Conservation (phyloP, 2,888 invertebrate genomes). For the Hoplodrina blanda region DNA sequence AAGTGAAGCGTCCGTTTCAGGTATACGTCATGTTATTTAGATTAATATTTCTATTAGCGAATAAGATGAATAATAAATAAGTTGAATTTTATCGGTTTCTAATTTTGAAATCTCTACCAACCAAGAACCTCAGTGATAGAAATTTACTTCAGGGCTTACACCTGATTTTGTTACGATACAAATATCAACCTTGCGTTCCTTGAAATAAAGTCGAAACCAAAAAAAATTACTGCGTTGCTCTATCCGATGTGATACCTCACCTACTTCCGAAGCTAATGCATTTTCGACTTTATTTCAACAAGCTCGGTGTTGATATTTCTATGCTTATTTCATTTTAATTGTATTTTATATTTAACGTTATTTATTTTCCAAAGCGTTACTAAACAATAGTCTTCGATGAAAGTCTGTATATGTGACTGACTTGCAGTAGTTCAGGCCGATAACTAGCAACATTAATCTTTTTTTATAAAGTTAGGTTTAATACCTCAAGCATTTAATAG, state of each 20-base stretch:
- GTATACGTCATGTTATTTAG: constrained; percentile 55
- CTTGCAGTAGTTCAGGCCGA: too few relatives aligned
- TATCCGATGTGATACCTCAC: not conserved
- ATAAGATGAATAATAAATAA: constrained; percentile 56
- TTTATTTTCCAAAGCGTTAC: too few relatives aligned
- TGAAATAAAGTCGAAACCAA: not conserved
- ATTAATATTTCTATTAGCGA: constrained; percentile 47
- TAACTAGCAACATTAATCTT: too few relatives aligned
- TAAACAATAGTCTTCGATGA: not conserved
- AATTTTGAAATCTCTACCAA: constrained; percentile 3
- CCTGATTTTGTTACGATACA: not conserved
- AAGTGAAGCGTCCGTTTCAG: constrained; percentile 45
- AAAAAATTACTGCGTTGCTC: not conserved
- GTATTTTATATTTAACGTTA: too few relatives aligned
- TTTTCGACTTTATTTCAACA: not conserved
- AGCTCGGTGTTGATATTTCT: too few relatives aligned
- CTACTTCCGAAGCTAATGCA: not conserved
- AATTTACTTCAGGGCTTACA: too few relatives aligned
- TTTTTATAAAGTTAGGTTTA: not conserved
- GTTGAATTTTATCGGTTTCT: constrained; percentile 32
- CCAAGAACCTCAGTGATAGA: not conserved
- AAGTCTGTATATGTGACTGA: too few relatives aligned
- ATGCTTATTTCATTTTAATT: too few relatives aligned
- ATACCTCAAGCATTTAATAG: not conserved
- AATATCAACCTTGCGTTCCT: not conserved